Conservation (phyloP, 2,797 vertebrate genomes). For the Echeneis naucrates region DNA sequence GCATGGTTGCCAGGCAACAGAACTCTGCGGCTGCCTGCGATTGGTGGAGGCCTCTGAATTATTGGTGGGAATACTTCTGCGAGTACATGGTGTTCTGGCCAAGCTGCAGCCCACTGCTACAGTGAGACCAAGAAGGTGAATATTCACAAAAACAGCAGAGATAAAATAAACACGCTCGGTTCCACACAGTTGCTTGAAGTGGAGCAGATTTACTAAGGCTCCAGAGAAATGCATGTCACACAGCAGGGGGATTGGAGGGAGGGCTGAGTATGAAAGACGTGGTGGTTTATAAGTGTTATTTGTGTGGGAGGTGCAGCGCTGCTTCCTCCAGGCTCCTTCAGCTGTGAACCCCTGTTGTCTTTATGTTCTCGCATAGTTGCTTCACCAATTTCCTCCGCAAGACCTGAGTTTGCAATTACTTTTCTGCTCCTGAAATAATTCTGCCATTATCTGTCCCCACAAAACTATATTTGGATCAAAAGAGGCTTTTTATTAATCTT, state of each 20-base stretch:
- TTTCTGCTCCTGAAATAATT: conserved; percentile 11
- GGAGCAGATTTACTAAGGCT: conserved; percentile 33
- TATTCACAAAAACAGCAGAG: conserved; percentile 22
- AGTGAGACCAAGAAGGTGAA: conserved; percentile 14
- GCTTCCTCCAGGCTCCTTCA: conserved; percentile 70
- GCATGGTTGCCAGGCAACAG: conserved; percentile 90
- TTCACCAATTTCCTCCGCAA: conserved; percentile 10
- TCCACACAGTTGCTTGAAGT: conserved; percentile 20
- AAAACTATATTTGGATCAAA: not conserved
- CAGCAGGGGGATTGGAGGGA: conserved; percentile 28
- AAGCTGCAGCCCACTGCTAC: conserved; percentile 47
- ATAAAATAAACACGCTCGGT: conserved; percentile 14
- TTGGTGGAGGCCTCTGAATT: conserved; percentile 81
- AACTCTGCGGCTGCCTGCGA: conserved; percentile 77
- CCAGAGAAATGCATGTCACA: conserved; percentile 8
- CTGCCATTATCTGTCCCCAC: not conserved
- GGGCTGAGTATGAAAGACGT: conserved; percentile 47
- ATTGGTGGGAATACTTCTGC: conserved; percentile 75
- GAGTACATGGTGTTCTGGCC: conserved; percentile 75
- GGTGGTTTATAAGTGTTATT: conserved; percentile 59
- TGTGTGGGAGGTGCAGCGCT: conserved; percentile 76
- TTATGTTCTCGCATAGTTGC: conserved; percentile 35
- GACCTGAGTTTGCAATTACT: conserved; percentile 4
- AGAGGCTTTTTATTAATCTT: not conserved
- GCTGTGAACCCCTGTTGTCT: conserved; percentile 42